Evolutionary conservation across 2,888 invertebrate genomes (phyloP), one percentile per base, ranked within the genome.

Genomic region (Himalopsyche kuldschensis): DNA sequence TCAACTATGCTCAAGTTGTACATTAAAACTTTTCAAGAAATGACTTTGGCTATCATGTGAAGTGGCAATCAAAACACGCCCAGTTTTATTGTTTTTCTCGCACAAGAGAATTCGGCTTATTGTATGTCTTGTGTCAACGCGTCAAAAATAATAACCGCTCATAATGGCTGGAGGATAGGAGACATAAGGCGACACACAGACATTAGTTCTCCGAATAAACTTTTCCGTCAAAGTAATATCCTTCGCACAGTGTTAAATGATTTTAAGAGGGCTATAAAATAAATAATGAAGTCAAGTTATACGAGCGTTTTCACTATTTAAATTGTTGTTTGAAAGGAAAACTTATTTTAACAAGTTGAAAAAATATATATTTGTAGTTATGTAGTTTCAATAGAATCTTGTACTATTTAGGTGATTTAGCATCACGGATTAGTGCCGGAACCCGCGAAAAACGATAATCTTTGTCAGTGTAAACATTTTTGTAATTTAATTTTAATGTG

Each of bases 81-180:
- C 20, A 10, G 55, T 55, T 55, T 55, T 55, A 55, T 55, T 55
- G 15, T 55, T 55, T 55, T 55, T 20, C 55, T 55, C 55, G 55
- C 55, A 20, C 24, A 20, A 48, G 48, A 48, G 48, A 20, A 55
- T 55, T 31, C 24, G 27, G 32, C 31, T 31, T 75, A 75, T 32
- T 24, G 30, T 31, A 75, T 41, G 24, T 20, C 78, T 78, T 32
- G n/a, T 78, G 32, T 78, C 63, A 69, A 30, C 75, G 32, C 75
- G 80, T 80, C 80, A 69, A 69, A 80, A 35, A 27, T 80, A 80
- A 80, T 80, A 80, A 69, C 80, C 55, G 15, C 15, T 20, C 15
- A 15, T 80, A 80, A 80, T 80, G 41, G 80, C 35, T 27, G 35
- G 32, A 41, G 69, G 41, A 80, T 24, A 69, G 1, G 20, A 69